phyloP scores from a whole-genome alignment of 2,113 vertebrate species.

The Ancistrus triradiatus region DNA sequence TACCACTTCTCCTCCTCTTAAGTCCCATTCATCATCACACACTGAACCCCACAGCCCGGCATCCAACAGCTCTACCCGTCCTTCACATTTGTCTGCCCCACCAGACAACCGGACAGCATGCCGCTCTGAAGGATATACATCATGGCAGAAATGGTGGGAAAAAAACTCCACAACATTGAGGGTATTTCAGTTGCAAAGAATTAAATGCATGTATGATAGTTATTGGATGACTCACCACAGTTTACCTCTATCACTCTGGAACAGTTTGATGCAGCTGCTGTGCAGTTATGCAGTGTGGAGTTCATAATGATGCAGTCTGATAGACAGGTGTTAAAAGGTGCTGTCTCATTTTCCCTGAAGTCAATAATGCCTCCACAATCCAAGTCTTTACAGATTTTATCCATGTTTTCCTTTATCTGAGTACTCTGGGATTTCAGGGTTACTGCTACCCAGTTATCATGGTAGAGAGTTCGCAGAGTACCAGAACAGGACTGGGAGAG shows the following conservation, averaged over 20 bases:
- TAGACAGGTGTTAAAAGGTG: conserved; percentile 25
- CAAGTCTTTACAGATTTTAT: conserved; percentile 31
- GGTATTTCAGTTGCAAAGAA: background rate
- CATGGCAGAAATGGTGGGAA: background rate
- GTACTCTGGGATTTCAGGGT: conserved; percentile 3
- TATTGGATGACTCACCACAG: conserved; percentile 44
- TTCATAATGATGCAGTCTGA: conserved; percentile 32
- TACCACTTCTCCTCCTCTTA: conserved; percentile 39
- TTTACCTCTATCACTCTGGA: conserved; percentile 14
- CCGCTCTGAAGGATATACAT: conserved; percentile 31
- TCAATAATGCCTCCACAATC: conserved; percentile 25
- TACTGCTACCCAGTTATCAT: conserved; percentile 13
- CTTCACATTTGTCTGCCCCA: conserved; percentile 38
- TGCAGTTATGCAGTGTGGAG: conserved; percentile 41
- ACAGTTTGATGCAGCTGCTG: conserved; percentile 6
- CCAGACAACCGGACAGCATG: conserved; percentile 34
- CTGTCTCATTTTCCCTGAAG: background rate
- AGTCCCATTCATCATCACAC: conserved; percentile 50
- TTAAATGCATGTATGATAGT: background rate
- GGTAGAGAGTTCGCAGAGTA: conserved; percentile 5
- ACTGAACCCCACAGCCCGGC: conserved; percentile 47
- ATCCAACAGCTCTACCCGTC: conserved; percentile 49
- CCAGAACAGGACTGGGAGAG: conserved; percentile 37
- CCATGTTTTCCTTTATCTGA: background rate
- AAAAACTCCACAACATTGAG: background rate